Base-by-base conservation (phyloP, 2,797 vertebrate species). In the Tragelaphus oryx region DNA sequence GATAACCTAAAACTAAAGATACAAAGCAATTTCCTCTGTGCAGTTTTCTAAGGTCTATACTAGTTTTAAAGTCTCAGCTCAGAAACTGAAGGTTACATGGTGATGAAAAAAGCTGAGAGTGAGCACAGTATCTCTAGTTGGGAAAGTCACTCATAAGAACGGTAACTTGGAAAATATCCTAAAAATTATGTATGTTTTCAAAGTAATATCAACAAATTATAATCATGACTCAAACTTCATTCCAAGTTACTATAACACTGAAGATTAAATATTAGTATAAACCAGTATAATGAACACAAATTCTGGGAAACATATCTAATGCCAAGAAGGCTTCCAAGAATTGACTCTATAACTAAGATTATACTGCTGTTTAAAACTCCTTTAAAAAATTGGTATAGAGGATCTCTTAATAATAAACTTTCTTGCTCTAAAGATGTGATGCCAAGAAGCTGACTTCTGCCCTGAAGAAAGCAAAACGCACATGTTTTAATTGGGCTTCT, bases 231-330 rank as follows among this genome's bases (percentile, higher is more conserved):
- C n/a, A 88, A 68, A 65, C 60, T 81, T 37, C 14, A 62, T 82
- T 95, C 20, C 28, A 93, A 89, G 22, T 91, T 89, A 89, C 24
- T 85, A 1, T 71, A 95, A 82, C 14, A 85, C 11, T 91, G 18
- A 90, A 85, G 6, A 94, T 33, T 89, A 91, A 78, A 28, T 79
- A 78, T 46, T 59, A 95, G 50, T 17, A 79, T 82, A 95, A 92
- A 68, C 24, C 37, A 94, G 52, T 52, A 93, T 26, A 92, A 97
- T n/a, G 79, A 89, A 96, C 8, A 90, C n/a, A 94, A 93, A 92
- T 46, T 52, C 87, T 18, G 11, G 44, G 30, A 93, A 93, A 87
- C 24, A 50, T 11, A 57, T 75, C 14, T 87, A 50, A 11, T 71
- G 26, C 44, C 79, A 82, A 71, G 41, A 80, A 6, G 44, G 54